These are phyloP conservation scores for Andrena dorsata DNA, from an alignment of 2,888 invertebrate species.

Conservation along the genomic window DNA sequence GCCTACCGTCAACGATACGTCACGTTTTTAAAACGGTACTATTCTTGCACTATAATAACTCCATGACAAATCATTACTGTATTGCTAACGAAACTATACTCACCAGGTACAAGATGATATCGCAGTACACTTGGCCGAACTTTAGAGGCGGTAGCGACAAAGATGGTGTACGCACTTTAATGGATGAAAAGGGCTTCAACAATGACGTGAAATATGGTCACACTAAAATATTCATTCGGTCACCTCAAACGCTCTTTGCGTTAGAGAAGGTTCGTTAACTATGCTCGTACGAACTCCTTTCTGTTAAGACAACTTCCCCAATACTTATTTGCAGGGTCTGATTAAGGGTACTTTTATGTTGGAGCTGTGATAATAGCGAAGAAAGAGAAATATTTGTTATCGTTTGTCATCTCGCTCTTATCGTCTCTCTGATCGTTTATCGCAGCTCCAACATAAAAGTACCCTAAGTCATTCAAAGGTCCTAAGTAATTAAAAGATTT, in stretches of 20 bases:
- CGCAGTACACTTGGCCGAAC: conserved; percentile 98
- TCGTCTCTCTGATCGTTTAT: no score
- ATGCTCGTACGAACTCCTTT: not conserved
- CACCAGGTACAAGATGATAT: conserved; percentile 97
- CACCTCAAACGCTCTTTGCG: conserved; percentile 95
- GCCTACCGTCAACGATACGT: conserved; percentile 98
- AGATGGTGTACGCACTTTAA: conserved; percentile 94
- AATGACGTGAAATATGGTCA: conserved; percentile 97
- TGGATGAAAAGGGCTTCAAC: conserved; percentile 91
- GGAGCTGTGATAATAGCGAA: no score
- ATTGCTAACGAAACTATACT: not conserved
- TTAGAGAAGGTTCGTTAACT: conserved; percentile 89
- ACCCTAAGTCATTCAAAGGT: no score
- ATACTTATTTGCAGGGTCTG: no score
- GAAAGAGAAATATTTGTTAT: no score
- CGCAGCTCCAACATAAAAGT: no score
- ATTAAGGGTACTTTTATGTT: no score
- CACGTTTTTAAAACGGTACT: conserved; percentile 93
- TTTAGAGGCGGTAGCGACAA: conserved; percentile 91
- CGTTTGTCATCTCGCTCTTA: no score
- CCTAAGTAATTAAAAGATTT: no score
- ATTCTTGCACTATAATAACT: not conserved
- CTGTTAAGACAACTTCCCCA: not conserved
- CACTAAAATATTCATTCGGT: conserved; percentile 97
- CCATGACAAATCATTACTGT: not conserved